Percentiles rank a stretch among this genome's conserved stretches.
These are phyloP conservation scores for Callopanchax toddi DNA, from an alignment of 2,113 vertebrate species.

Conservation along the genomic window DNA sequence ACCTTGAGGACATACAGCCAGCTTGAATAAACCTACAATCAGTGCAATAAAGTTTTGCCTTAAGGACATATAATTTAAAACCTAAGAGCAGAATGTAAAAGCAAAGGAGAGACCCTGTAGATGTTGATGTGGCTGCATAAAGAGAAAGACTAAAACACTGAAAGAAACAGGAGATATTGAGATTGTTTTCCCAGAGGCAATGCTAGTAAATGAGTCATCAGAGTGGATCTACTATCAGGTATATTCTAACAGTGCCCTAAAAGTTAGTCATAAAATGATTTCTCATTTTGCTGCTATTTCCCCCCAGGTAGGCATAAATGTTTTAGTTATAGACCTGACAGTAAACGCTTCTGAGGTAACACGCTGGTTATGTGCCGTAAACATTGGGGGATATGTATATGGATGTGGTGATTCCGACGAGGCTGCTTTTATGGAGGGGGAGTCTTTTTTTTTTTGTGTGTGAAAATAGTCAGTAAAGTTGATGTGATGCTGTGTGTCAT, in stretches of 20 bases:
- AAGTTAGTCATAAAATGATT: slow-evolving; percentile 73
- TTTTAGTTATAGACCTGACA: slow-evolving; percentile 72
- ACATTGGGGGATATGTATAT: slow-evolving; percentile 47
- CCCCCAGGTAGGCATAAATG: slow-evolving; percentile 72
- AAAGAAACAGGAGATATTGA: slow-evolving; percentile 11
- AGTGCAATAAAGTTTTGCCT: slow-evolving; percentile 31
- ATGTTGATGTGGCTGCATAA: not conserved
- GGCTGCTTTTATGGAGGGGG: slow-evolving; percentile 30
- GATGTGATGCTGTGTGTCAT: slow-evolving; percentile 61
- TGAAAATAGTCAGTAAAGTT: slow-evolving; percentile 55
- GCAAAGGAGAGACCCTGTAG: slow-evolving; percentile 1
- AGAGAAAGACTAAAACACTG: slow-evolving; percentile 3
- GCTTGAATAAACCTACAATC: not conserved
- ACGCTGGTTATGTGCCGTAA: slow-evolving; percentile 44
- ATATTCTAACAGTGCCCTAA: slow-evolving; percentile 65
- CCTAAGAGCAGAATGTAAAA: not conserved
- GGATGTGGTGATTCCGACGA: slow-evolving; percentile 44
- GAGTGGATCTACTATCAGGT: slow-evolving; percentile 65
- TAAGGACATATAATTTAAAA: slow-evolving; percentile 2
- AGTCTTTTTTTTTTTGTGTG: slow-evolving; percentile 51
- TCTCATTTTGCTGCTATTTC: slow-evolving; percentile 64
- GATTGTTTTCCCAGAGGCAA: slow-evolving; percentile 52
- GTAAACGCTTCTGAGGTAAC: slow-evolving; percentile 62
- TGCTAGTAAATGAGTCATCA: slow-evolving; percentile 67
- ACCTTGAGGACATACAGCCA: slow-evolving; percentile 8